Conservation (phyloP, 2,113 vertebrate species). For the Varanus salvator region DNA sequence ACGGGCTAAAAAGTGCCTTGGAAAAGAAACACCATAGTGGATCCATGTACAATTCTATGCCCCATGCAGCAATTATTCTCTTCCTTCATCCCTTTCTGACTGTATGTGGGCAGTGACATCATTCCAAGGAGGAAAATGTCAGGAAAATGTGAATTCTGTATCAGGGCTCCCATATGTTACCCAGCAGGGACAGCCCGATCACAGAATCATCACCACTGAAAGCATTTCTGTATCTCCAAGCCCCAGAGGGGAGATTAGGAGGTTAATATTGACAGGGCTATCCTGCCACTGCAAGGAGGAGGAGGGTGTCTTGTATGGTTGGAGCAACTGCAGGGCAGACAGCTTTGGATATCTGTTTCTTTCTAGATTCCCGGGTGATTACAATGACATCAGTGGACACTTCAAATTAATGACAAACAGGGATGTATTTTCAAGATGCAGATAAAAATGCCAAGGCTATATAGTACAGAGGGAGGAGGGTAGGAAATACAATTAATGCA, state of each 20-base stretch:
- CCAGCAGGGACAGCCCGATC: neutral
- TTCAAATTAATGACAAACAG: conserved; percentile 19
- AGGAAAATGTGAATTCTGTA: no score
- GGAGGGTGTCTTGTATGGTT: neutral
- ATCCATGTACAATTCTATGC: neutral
- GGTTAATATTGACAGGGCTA: neutral
- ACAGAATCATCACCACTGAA: neutral
- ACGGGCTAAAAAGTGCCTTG: neutral
- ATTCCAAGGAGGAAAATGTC: no score
- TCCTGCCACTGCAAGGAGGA: neutral
- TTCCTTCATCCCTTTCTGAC: neutral
- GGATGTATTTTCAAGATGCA: conserved; percentile 18
- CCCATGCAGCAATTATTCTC: neutral
- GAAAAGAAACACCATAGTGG: neutral
- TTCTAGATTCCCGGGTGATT: neutral
- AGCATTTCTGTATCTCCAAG: no score
- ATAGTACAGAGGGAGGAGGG: neutral
- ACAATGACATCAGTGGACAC: neutral
- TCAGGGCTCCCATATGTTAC: neutral
- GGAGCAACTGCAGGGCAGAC: neutral
- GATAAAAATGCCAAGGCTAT: neutral
- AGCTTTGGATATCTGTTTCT: neutral
- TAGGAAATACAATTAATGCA: conserved; percentile 3
- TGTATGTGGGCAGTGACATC: neutral
- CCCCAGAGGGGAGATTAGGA: neutral